A percentile compares a stretch with the other conserved stretches of the same genome.
Conservation (phyloP, 2,888 invertebrate genomes). For the Morpho helenor region DNA sequence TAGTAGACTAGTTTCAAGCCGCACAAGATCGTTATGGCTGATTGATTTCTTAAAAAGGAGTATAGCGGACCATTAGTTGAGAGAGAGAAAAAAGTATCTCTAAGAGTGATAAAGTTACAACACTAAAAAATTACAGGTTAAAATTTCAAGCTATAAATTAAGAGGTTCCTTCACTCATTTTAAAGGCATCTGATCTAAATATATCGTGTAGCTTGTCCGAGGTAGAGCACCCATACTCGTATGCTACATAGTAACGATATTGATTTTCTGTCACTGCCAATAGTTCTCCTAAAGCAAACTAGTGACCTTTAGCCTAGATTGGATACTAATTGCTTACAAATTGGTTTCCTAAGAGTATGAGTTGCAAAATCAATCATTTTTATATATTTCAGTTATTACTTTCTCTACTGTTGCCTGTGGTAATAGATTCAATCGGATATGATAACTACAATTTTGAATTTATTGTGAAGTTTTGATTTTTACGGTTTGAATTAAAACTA, state of each 20-base stretch:
- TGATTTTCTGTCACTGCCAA: slow-evolving; percentile 20
- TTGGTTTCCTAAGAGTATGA: slow-evolving; percentile 13
- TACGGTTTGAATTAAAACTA: no score
- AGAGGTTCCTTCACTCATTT: no score
- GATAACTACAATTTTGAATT: no score
- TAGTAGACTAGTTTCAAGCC: no score
- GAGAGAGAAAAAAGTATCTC: no score
- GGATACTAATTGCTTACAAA: slow-evolving; percentile 21
- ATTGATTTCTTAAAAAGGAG: no score
- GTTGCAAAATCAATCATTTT: slow-evolving; percentile 11
- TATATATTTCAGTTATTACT: background rate
- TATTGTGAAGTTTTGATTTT: no score
- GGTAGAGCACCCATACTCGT: slow-evolving; percentile 1
- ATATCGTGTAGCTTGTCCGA: background rate
- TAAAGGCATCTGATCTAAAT: background rate
- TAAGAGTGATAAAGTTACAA: no score
- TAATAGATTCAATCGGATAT: background rate
- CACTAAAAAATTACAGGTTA: no score
- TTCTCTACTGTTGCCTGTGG: background rate
- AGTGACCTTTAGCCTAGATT: slow-evolving; percentile 24
- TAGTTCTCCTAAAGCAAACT: slow-evolving; percentile 11
- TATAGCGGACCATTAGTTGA: no score
- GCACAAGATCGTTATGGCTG: no score
- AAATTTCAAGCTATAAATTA: no score
- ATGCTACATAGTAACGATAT: slow-evolving; percentile 13